A percentile compares a stretch with the other conserved stretches of the same genome.
phyloP scores from a whole-genome alignment of 1,140 invertebrate species.

The Drosophila kurseongensis region DNA sequence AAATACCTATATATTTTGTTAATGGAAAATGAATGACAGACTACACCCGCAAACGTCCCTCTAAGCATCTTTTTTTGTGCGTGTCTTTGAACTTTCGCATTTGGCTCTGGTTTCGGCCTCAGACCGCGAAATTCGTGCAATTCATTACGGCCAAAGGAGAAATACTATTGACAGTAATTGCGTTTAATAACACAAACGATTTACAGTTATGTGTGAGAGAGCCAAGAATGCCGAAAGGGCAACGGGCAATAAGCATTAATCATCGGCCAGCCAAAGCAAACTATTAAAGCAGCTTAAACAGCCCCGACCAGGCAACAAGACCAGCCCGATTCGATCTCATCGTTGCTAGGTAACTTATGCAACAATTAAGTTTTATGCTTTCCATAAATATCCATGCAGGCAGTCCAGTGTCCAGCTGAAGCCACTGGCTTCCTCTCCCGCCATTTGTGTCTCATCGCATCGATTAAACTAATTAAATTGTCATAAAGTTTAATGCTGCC shows the following conservation, averaged over 20 bases:
- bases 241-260: conserved; percentile 67
- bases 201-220: conserved; percentile 66
- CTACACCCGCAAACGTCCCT: not conserved
- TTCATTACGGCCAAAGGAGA: conserved; percentile 61
- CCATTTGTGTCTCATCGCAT: conserved; percentile 61
- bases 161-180: conserved; percentile 77
- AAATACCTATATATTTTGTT: conserved; percentile 59
- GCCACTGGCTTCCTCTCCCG: not conserved
- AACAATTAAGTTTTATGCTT: conserved; percentile 78
- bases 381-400: conserved; percentile 67
- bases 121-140: conserved; percentile 65
- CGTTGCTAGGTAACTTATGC: conserved; percentile 66
- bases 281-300: conserved; percentile 56
- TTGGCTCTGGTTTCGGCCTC: conserved; percentile 17
- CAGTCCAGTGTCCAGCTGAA: conserved; percentile 8
- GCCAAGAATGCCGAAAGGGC: conserved; percentile 45
- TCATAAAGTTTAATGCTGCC: conserved; percentile 58
- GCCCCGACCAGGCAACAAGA: not conserved
- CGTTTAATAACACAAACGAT: conserved; percentile 69
- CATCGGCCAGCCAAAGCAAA: conserved; percentile 56
- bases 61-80: conserved; percentile 16
- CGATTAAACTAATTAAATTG: conserved; percentile 82
- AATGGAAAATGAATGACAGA: conserved; percentile 68
- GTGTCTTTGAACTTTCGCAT: conserved; percentile 80
- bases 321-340: conserved; percentile 15